Percentiles rank a stretch among this genome's conserved stretches.
Evolutionary conservation across 2,113 vertebrate species (phyloP).

Genomic region (Crotophaga sulcirostris): DNA sequence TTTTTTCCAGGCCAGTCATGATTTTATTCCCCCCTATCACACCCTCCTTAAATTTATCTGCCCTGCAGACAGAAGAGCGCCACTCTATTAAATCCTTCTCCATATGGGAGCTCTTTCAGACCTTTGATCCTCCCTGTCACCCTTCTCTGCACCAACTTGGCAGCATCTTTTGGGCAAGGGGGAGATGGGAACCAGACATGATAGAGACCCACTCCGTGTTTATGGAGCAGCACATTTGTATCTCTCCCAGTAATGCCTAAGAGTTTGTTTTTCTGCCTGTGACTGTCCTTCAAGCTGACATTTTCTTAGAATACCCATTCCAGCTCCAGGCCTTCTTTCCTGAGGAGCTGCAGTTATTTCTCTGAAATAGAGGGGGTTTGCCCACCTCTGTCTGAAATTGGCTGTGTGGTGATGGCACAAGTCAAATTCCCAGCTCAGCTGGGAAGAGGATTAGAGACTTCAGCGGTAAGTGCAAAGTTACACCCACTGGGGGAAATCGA

Average conservation of each 20-base stretch:
- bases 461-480: not conserved
- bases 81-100: not conserved
- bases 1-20: constrained; percentile 10
- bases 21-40: constrained; percentile 19
- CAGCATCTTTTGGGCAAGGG: not conserved
- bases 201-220: not conserved
- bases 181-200: not conserved
- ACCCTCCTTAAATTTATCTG: constrained; percentile 52
- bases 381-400: not conserved
- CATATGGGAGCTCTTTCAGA: not conserved
- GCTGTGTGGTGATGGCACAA: not conserved
- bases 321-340: not conserved
- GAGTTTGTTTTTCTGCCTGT: not conserved
- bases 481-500: fast-evolving
- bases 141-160: not conserved
- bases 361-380: not conserved
- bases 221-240: not conserved
- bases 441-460: not conserved
- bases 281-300: fast-evolving
- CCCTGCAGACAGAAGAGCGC: not conserved
- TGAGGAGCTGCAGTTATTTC: not conserved
- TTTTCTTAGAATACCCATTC: not conserved
- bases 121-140: constrained; percentile 27
- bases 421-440: not conserved
- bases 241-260: not conserved